Conservation (phyloP, 2,888 invertebrate species). For the Drosophila aldrichi region DNA sequence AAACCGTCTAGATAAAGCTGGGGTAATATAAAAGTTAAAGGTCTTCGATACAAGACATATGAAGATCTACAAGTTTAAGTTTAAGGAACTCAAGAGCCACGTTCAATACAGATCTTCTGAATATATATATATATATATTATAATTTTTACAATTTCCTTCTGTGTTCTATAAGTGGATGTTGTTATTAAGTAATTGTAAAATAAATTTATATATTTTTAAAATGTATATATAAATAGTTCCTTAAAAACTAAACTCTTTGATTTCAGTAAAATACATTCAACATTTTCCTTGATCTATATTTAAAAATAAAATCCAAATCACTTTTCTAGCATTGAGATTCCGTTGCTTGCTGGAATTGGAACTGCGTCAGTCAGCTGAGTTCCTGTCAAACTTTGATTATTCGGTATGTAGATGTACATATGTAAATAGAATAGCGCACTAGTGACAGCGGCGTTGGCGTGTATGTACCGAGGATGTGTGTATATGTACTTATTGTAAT, state of each 20-base stretch:
- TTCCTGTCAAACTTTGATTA: slow-evolving; percentile 2
- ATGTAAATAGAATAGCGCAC: neutral
- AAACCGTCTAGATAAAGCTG: too few species aligned
- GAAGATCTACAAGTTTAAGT: too few species aligned
- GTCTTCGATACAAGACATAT: too few species aligned
- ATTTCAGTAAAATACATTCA: neutral
- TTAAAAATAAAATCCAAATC: neutral
- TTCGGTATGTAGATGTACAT: slow-evolving; percentile 9
- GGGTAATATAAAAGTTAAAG: too few species aligned
- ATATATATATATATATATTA: too few species aligned
- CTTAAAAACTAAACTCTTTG: neutral
- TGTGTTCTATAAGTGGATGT: neutral
- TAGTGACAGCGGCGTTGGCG: slow-evolving; percentile 21
- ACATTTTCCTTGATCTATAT: neutral
- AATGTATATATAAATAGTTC: too few species aligned
- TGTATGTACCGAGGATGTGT: slow-evolving; percentile 8
- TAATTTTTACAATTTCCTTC: too few species aligned
- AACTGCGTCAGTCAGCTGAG: neutral
- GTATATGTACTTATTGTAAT: slow-evolving; percentile 23
- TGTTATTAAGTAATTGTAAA: neutral
- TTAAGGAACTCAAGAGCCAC: neutral
- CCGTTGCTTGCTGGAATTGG: neutral
- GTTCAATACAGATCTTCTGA: neutral
- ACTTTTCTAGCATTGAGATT: neutral
- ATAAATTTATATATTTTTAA: neutral